Evolutionary conservation across 2,113 vertebrate species (phyloP), one percentile per base, ranked within the genome.

Genomic region (Platichthys stellatus): DNA sequence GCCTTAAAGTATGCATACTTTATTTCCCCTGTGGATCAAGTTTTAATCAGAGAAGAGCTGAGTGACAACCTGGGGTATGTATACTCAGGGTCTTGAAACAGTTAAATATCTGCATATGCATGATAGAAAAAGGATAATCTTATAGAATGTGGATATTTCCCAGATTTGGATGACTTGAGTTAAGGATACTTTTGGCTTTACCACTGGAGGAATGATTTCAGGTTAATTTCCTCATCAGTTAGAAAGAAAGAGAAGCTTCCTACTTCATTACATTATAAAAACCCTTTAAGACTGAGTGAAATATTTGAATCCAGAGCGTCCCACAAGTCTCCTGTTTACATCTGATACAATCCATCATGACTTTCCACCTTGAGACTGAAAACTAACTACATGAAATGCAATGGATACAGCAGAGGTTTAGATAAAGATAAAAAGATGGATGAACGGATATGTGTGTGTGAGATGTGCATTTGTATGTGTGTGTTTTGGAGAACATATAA

Each of bases 351-450:
- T 28, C 4, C 0, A 69, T 65, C 20, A 64, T 18, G 28, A 6
- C 23, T 47, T 59, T 63, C 15, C 35, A 51, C 21, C 70, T 58
- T 65, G 31, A 73, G 24, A 47, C 11, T 15, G 43, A 73, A 71
- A 75, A 65, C 14, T 45, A 74, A 45, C 31, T 72, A 64, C 18
- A 66, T 61, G 21, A 62, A 13, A 58, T 69, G 59, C 26, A 71
- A 76, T 71, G 28, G 15, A 71, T 63, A 54, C 18, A 61, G 57
- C 31, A 63, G 56, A 63, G 6, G 10, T 67, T 78, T 69, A 72
- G 63, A 80, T 74, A 69, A 79, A 77, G 59, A 63, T 20, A 84
- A 61, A 76, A n/a, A 65, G n/a, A 72, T 54, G 69, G 49, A 76
- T 31, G 31, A 31, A 31, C 8, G 71, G n/a, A 73, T 78, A 58